Percentiles rank a stretch among this genome's conserved stretches.
These are phyloP conservation scores for Andinoacara biseriatus DNA, from an alignment of 2,113 vertebrate species.

Conservation along the genomic window DNA sequence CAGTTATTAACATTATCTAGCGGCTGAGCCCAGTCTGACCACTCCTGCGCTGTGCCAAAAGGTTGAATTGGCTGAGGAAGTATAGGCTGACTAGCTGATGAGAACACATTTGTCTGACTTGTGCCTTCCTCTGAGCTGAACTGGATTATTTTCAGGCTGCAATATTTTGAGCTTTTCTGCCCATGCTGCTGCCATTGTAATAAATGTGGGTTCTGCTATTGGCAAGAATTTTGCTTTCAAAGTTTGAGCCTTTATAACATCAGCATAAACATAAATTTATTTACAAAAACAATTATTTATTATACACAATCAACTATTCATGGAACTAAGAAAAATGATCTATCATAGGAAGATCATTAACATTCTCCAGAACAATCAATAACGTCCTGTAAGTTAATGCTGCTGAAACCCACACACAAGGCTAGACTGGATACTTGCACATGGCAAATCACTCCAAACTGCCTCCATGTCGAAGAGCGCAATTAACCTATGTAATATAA, in stretches of 20 bases:
- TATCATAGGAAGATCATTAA: background rate
- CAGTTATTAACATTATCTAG: background rate
- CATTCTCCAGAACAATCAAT: conserved; percentile 1
- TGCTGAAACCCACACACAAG: background rate
- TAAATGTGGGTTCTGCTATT: background rate
- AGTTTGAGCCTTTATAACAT: background rate
- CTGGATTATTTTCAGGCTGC: background rate
- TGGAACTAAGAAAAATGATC: background rate
- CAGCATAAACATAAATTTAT: background rate
- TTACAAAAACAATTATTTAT: background rate
- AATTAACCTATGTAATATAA: background rate
- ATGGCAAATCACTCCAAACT: background rate
- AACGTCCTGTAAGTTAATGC: background rate
- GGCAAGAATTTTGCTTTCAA: background rate
- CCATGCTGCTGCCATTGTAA: background rate
- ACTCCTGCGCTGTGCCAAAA: background rate
- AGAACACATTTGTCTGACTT: background rate
- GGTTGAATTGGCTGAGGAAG: background rate
- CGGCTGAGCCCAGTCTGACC: background rate
- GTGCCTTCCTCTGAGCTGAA: background rate
- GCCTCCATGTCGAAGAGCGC: background rate
- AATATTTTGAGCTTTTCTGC: background rate
- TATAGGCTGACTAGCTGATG: background rate
- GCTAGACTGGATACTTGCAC: background rate
- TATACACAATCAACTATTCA: background rate